Conservation (phyloP, 92 coral and sea anemone species). For the Porites cylindrica region DNA sequence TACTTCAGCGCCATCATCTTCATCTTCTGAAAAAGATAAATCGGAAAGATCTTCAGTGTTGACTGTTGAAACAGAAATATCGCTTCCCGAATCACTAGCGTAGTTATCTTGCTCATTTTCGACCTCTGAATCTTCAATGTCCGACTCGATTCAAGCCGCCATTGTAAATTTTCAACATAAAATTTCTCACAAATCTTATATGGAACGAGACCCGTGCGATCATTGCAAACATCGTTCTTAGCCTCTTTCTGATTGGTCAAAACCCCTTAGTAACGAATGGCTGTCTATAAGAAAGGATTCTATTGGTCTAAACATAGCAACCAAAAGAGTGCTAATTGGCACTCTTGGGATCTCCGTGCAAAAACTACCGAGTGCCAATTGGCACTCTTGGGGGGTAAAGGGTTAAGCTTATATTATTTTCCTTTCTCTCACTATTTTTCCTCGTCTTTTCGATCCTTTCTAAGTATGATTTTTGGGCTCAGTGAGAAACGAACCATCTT, state of each 20-base stretch:
- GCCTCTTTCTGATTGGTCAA: conserved; percentile 63
- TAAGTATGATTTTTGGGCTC: too few species aligned
- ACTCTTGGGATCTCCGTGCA: conserved; percentile 64
- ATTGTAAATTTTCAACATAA: conserved; percentile 51
- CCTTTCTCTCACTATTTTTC: too few species aligned
- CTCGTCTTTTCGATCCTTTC: too few species aligned
- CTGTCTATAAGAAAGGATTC: conserved; percentile 52
- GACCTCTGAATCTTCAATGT: conserved; percentile 55
- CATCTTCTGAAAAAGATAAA: conserved; percentile 51
- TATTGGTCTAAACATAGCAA: conserved; percentile 70
- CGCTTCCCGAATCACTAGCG: conserved; percentile 56
- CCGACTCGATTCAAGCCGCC: conserved; percentile 53
- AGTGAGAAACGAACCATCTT: too few species aligned
- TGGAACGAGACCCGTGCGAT: conserved; percentile 51
- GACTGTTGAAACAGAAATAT: conserved; percentile 63
- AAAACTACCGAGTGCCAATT: conserved; percentile 60
- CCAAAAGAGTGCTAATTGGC: conserved; percentile 61
- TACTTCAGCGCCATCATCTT: conserved; percentile 38
- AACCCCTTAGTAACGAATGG: conserved; percentile 38
- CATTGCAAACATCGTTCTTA: conserved; percentile 53
- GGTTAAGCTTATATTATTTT: too few species aligned
- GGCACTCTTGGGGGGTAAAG: conserved; percentile 64
- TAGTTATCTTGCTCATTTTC: conserved; percentile 56
- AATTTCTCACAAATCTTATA: conserved; percentile 51
- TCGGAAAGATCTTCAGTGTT: conserved; percentile 56